phyloP scores from a whole-genome alignment of 2,888 invertebrate genomes.

The Brassicogethes aeneus region DNA sequence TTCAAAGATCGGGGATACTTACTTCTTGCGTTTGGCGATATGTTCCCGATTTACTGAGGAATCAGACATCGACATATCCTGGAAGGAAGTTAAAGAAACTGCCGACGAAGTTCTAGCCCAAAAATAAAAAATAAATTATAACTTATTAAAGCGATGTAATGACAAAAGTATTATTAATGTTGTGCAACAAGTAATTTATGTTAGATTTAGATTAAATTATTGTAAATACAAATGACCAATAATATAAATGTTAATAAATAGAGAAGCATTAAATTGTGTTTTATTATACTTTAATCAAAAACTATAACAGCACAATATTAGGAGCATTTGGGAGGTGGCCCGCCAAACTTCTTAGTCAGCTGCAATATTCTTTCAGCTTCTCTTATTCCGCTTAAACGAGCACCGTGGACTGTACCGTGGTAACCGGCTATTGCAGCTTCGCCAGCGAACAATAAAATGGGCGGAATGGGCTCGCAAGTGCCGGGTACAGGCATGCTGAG shows the following conservation, averaged over 20 bases:
- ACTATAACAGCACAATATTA: no score
- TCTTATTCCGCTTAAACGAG: conserved; percentile 67
- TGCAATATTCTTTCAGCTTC: conserved; percentile 69
- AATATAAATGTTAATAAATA: no score
- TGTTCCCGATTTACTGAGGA: conserved; percentile 79
- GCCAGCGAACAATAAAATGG: conserved; percentile 71
- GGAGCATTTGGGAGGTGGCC: conserved; percentile 40
- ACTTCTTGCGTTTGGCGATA: conserved; percentile 82
- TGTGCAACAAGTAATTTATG: not conserved
- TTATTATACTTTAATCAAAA: no score
- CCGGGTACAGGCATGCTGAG: conserved; percentile 58
- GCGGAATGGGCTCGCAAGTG: conserved; percentile 53
- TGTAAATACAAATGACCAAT: conserved; percentile 2
- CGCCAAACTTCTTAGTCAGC: conserved; percentile 51
- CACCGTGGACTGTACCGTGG: conserved; percentile 73
- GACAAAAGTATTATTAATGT: not conserved
- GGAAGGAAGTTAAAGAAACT: conserved; percentile 74
- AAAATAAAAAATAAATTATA: conserved; percentile 15
- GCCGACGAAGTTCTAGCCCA: conserved; percentile 56
- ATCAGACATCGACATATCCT: conserved; percentile 75
- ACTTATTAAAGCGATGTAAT: not conserved
- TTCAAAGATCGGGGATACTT: conserved; percentile 73
- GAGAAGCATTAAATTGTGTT: no score
- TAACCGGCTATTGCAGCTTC: conserved; percentile 72
- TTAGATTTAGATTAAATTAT: conserved; percentile 2